Base-by-base conservation (phyloP, 1,140 invertebrate species). In the Galleria mellonella region DNA sequence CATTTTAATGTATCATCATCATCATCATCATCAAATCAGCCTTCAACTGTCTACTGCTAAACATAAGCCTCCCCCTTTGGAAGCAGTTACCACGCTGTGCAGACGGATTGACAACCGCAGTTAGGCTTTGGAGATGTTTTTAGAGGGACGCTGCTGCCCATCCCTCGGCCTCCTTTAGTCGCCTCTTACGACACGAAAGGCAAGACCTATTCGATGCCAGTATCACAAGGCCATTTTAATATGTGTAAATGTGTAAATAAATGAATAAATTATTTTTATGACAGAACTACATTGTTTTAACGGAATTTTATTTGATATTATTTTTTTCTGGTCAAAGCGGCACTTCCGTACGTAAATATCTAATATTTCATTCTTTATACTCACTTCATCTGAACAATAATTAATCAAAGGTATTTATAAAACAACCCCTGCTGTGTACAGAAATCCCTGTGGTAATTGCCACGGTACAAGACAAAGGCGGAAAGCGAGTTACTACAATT, bases 351-450 rank as follows among this genome's bases (percentile, higher is more conserved):
- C 3, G 30, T 15, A 47, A 41, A 35, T 41, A 32, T 38, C 32
- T 47, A 41, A 35, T 47, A 32, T 38, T 39, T 47, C 45, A 47
- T 39, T 15, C 45, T 41, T 45, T 36, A 23, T 41, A 39, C 36
- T 43, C 33, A 48, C 43, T 50, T 56, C 47, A 55, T 53, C 50
- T 61, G 43, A 14, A 35, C 47, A 45, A 53, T 47, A 56, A 61
- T 56, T 61, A 56, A 61, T 56, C 47, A 51, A 55, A 49, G 49
- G 49, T 53, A 23, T 60, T 60, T 53, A 56, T 53, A 50, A 47
- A 61, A 52, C 58, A 51, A 37, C 50, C 44, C 47, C 38, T 32
- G 33, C 23, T 17, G 57, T 37, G 43, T 30, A 32, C 27, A 32
- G 8, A 31, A 49, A 38, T 17, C 30, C 40, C 23, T 40, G 35